phyloP scores from a whole-genome alignment of 2,888 invertebrate species.

The Drosophila koepferae region DNA sequence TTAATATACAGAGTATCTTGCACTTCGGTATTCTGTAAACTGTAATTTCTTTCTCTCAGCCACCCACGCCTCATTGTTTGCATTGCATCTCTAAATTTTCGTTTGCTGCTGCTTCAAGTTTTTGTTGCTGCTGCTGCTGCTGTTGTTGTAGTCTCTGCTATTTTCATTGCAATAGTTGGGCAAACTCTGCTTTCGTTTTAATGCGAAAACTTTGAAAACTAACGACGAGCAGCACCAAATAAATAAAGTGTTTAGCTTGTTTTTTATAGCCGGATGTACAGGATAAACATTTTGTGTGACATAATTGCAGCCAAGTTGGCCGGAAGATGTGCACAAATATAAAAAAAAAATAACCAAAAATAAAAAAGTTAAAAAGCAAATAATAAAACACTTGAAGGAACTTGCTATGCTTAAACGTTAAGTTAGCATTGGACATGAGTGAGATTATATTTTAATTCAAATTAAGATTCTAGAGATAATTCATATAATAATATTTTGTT shows the following conservation, averaged over 20 bases:
- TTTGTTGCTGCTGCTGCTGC: constrained; percentile 3
- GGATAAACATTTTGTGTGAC: constrained; percentile 58
- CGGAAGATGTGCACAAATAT: constrained; percentile 36
- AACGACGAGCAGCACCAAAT: constrained; percentile 62
- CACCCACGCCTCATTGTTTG: not conserved
- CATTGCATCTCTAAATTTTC: constrained; percentile 18
- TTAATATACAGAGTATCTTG: not conserved
- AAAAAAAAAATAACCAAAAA: constrained; percentile 21
- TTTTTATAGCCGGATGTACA: constrained; percentile 56
- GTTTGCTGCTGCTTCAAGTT: not conserved
- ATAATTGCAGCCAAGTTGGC: constrained; percentile 56
- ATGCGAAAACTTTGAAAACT: constrained; percentile 74
- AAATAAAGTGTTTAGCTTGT: constrained; percentile 75
- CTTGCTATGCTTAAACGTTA: constrained; percentile 25
- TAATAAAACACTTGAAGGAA: constrained; percentile 4
- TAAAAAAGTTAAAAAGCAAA: not conserved
- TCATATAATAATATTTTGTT: too few species aligned
- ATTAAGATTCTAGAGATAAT: not conserved
- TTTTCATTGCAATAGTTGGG: constrained; percentile 72
- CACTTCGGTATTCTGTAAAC: not conserved
- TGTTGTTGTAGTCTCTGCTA: constrained; percentile 17
- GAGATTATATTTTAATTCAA: not conserved
- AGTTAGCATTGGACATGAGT: not conserved
- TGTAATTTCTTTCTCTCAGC: not conserved
- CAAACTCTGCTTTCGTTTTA: constrained; percentile 62